Conservation (phyloP, 2,113 vertebrate species). For the Tetraodon nigroviridis region DNA sequence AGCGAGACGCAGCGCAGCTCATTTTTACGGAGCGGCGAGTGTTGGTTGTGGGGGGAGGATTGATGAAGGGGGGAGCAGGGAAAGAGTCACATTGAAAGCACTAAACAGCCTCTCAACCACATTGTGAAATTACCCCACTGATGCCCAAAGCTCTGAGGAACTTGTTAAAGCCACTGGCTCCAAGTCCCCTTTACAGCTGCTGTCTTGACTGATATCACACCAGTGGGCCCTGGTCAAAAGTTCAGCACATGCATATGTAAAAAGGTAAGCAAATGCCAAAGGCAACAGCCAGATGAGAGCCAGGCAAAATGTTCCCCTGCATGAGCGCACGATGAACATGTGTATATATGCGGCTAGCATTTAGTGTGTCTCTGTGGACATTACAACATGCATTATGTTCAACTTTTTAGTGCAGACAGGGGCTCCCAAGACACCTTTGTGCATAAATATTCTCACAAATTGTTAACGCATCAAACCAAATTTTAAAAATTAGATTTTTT, state of each 20-base stretch:
- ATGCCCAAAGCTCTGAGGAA: slow-evolving; percentile 90
- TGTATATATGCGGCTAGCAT: too few relatives aligned
- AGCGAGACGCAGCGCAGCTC: slow-evolving; percentile 21
- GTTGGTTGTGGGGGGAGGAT: slow-evolving; percentile 24
- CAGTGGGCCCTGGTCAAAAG: slow-evolving; percentile 91
- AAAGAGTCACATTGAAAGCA: slow-evolving; percentile 57
- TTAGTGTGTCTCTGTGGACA: too few relatives aligned
- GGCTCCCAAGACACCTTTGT: too few relatives aligned
- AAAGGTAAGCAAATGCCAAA: slow-evolving; percentile 85
- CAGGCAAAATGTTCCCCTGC: too few relatives aligned
- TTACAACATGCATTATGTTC: too few relatives aligned
- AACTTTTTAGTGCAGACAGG: too few relatives aligned
- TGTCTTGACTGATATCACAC: slow-evolving; percentile 83
- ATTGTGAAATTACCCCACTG: slow-evolving; percentile 84
- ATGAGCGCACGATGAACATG: too few relatives aligned
- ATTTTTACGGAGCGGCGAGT: slow-evolving; percentile 20
- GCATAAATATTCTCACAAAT: too few relatives aligned
- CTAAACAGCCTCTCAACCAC: slow-evolving; percentile 57
- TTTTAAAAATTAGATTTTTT: too few relatives aligned
- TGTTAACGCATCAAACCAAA: too few relatives aligned
- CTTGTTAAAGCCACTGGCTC: slow-evolving; percentile 89
- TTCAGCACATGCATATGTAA: slow-evolving; percentile 93
- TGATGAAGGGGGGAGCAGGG: slow-evolving; percentile 50
- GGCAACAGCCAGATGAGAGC: slow-evolving; percentile 61
- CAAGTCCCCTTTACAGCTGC: slow-evolving; percentile 61